phyloP scores from a whole-genome alignment of 2,113 vertebrate species.

The Nannospalax galili region DNA sequence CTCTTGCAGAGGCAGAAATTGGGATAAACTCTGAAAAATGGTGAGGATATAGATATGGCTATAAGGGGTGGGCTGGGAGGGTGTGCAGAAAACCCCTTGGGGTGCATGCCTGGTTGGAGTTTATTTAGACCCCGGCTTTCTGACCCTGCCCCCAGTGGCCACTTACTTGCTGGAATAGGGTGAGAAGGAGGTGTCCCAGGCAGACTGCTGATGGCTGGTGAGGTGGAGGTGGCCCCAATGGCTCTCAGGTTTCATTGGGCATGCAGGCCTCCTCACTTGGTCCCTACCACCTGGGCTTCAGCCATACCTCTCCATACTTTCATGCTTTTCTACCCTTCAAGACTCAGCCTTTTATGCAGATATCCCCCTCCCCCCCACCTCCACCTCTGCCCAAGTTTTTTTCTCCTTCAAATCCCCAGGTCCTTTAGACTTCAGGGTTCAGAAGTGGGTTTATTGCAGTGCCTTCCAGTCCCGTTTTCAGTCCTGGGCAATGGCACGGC shows the following conservation, averaged over 20 bases:
- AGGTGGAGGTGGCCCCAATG: not conserved
- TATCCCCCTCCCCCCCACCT: not conserved
- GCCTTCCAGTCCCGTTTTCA: not conserved
- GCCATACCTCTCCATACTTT: too few species aligned
- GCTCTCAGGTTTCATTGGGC: not conserved
- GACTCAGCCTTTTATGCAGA: not conserved
- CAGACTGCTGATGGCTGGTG: not conserved
- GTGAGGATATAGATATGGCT: not conserved
- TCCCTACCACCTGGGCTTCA: not conserved
- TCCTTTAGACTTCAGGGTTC: constrained; percentile 6
- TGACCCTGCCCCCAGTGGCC: not conserved
- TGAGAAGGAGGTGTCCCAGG: not conserved
- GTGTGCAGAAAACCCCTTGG: not conserved
- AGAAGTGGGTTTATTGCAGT: not conserved
- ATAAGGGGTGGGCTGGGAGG: not conserved
- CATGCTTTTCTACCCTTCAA: not conserved
- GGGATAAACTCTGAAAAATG: not conserved
- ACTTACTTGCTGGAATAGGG: not conserved
- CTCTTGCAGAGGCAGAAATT: not conserved
- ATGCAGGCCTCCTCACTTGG: not conserved
- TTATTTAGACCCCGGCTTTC: not conserved
- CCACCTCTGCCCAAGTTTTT: too few species aligned
- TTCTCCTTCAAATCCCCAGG: not conserved
- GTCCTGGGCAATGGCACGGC: not conserved
- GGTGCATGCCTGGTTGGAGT: not conserved